These are phyloP conservation scores for Phragmatobia fuliginosa DNA, from an alignment of 2,888 invertebrate species.

Conservation along the genomic window DNA sequence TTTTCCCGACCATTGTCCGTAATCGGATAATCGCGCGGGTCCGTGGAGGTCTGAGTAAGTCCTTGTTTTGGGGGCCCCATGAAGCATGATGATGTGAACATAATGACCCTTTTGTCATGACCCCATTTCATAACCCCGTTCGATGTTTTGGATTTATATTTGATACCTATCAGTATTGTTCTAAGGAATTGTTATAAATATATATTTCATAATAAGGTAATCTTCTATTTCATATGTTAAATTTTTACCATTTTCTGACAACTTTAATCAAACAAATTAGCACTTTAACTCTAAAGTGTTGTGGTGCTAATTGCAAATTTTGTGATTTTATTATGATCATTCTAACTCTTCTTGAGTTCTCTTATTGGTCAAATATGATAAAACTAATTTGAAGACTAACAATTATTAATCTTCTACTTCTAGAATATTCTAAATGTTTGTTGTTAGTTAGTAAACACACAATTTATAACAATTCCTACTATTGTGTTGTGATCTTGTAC, in stretches of 20 bases:
- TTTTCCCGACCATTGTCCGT: slow-evolving; percentile 81
- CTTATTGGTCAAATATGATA: not conserved
- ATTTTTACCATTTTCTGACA: not conserved
- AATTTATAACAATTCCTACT: slow-evolving; percentile 48
- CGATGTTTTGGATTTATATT: slow-evolving; percentile 41
- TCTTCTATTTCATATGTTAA: not conserved
- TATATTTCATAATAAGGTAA: not conserved
- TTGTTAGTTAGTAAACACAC: not conserved
- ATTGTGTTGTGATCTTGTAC: slow-evolving; percentile 50
- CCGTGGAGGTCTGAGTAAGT: slow-evolving; percentile 86
- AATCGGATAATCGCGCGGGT: slow-evolving; percentile 83
- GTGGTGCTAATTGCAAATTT: not conserved
- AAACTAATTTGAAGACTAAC: not conserved
- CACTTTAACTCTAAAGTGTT: not conserved
- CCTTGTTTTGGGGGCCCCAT: slow-evolving; percentile 54
- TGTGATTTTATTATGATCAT: not conserved
- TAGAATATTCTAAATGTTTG: not conserved
- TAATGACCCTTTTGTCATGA: slow-evolving; percentile 34
- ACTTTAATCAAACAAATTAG: not conserved
- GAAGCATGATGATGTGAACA: slow-evolving; percentile 61
- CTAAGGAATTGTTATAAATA: slow-evolving; percentile 47
- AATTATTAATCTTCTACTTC: not conserved
- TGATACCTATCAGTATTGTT: slow-evolving; percentile 39
- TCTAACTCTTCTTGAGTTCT: not conserved
- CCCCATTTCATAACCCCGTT: slow-evolving; percentile 40